A percentile compares a stretch with the other conserved stretches of the same genome.
Conservation (phyloP, 2,888 invertebrate genomes). For the Drosophila mettleri region DNA sequence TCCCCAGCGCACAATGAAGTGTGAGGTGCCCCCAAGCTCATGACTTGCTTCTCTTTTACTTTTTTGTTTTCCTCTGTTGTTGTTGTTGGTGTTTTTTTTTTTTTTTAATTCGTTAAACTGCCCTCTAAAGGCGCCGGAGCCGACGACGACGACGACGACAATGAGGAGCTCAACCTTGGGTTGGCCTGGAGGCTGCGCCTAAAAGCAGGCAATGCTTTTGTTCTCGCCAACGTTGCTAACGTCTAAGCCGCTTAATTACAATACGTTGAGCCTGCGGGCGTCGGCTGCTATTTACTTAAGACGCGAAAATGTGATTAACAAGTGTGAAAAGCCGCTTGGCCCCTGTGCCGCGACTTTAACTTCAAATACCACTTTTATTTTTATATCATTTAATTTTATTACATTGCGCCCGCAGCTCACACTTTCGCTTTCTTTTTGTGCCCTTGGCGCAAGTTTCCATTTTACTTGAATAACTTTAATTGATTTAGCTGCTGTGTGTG, state of each 20-base stretch:
- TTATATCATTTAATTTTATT: constrained; percentile 60
- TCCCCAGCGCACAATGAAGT: constrained; percentile 63
- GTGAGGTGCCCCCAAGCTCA: constrained; percentile 47
- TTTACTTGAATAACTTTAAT: constrained; percentile 77
- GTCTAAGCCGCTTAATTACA: constrained; percentile 82
- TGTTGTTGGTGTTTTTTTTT: constrained; percentile 51
- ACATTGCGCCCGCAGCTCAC: constrained; percentile 29
- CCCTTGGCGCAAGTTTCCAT: constrained; percentile 44
- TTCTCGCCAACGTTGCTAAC: constrained; percentile 52
- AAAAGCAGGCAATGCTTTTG: constrained; percentile 73
- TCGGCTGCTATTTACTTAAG: constrained; percentile 75
- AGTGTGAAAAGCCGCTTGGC: constrained; percentile 78
- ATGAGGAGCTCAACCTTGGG: constrained; percentile 64
- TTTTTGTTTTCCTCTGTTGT: constrained; percentile 47
- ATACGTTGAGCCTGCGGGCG: constrained; percentile 64
- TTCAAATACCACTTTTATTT: constrained; percentile 32
- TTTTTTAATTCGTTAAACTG: constrained; percentile 81
- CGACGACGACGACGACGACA: constrained; percentile 29
- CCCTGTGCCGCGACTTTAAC: constrained; percentile 28
- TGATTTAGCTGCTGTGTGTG: constrained; percentile 67
- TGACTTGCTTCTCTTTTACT: constrained; percentile 12
- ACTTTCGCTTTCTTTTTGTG: constrained; percentile 20
- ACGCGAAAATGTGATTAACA: constrained; percentile 82
- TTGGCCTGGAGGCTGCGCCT: constrained; percentile 50
- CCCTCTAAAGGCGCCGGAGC: constrained; percentile 68